Percentiles rank a stretch among this genome's conserved stretches.
These are phyloP conservation scores for Ephydatia muelleri DNA, from an alignment of 37 sponge, comb jelly and placozoan genomes.

Conservation along the genomic window DNA sequence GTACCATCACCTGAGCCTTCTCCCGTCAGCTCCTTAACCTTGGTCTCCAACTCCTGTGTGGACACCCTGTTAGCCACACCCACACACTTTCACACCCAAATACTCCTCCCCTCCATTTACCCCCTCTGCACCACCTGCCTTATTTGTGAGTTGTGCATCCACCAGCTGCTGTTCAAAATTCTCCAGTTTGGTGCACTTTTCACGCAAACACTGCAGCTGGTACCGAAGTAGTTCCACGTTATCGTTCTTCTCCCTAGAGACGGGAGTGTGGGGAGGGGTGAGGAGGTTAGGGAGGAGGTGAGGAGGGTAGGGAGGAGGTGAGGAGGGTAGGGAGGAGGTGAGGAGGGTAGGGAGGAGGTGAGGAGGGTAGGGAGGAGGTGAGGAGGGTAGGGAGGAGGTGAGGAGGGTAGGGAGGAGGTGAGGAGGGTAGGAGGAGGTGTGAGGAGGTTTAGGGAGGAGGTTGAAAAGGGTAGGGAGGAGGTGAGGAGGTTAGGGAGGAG, in stretches of 20 bases:
- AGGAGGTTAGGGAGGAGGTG: background rate
- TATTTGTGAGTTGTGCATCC: background rate
- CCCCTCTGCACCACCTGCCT: background rate
- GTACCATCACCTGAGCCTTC: background rate
- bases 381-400: background rate
- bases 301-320: background rate
- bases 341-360: background rate
- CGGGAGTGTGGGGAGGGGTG: background rate
- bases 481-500: background rate
- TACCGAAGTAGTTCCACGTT: constrained; percentile 33
- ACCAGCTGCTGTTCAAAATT: background rate
- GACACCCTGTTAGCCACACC: background rate
- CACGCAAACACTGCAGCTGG: constrained; percentile 20
- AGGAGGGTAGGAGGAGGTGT: background rate
- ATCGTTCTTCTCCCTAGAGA: constrained; percentile 16
- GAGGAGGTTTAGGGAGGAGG: background rate
- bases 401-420: background rate
- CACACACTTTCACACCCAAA: background rate
- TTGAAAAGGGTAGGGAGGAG: background rate
- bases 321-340: background rate
- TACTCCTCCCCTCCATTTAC: too few species aligned
- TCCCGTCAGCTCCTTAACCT: background rate
- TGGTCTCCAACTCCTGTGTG: background rate
- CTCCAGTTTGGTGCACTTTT: constrained; percentile 24
- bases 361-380: background rate